Evolutionary conservation across 2,797 vertebrate genomes (phyloP).

Genomic region (Lagorchestes hirsutus): DNA sequence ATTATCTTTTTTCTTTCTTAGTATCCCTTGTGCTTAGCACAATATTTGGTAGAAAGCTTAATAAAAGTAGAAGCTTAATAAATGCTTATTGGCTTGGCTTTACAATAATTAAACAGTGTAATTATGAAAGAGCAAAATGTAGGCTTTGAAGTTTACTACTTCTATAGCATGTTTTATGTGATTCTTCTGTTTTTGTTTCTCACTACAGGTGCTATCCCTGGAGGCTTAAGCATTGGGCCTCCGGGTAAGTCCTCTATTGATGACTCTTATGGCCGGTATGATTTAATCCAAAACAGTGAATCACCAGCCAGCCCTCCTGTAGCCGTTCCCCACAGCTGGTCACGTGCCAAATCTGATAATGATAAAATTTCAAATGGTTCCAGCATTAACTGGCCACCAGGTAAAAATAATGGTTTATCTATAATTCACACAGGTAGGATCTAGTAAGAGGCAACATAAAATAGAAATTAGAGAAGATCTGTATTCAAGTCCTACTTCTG

Average conservation of each 20-base stretch:
- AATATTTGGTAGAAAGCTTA: neutral
- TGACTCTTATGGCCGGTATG: slow-evolving; percentile 97
- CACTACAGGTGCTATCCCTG: slow-evolving; percentile 93
- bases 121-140: neutral
- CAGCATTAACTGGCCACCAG: slow-evolving; percentile 99
- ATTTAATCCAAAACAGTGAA: slow-evolving; percentile 94
- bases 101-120: neutral
- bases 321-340: slow-evolving; percentile 96
- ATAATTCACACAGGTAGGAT: neutral
- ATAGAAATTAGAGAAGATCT: neutral
- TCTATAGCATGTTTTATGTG: neutral
- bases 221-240: slow-evolving; percentile 93
- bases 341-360: slow-evolving; percentile 94
- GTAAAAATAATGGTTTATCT: slow-evolving; percentile 81
- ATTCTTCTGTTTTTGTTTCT: neutral
- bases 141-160: neutral
- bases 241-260: slow-evolving; percentile 95
- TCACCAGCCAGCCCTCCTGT: slow-evolving; percentile 94
- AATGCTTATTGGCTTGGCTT: neutral
- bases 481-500: neutral
- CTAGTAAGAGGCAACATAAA: neutral
- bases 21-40: neutral
- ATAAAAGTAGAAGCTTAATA: neutral
- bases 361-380: slow-evolving; percentile 98
- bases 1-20: neutral